phyloP scores from a whole-genome alignment of 2,797 vertebrate genomes.

The Falco naumanni region DNA sequence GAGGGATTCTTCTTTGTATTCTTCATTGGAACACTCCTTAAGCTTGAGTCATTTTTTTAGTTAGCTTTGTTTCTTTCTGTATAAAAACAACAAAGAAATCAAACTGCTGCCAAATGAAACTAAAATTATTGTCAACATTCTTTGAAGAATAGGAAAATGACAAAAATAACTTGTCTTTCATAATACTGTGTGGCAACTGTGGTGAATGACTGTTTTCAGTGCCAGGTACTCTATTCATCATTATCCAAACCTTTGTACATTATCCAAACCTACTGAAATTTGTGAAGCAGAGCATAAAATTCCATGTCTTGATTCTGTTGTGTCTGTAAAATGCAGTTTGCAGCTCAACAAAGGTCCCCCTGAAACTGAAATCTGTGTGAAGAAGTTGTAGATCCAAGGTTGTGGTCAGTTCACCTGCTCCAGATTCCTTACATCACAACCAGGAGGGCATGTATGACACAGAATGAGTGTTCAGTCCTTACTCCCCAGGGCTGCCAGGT shows the following conservation, averaged over 20 bases:
- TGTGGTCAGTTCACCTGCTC: background rate
- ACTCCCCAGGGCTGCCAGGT: background rate
- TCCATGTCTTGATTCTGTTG: background rate
- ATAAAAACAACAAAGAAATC: background rate
- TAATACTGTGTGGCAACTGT: background rate
- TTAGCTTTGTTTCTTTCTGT: background rate
- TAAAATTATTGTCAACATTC: background rate
- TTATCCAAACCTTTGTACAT: background rate
- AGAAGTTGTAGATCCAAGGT: background rate
- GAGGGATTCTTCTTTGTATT: background rate
- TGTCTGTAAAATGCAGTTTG: background rate
- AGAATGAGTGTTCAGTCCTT: accelerated
- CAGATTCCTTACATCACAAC: background rate
- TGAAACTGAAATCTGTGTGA: background rate
- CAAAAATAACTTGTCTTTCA: background rate
- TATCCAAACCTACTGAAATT: background rate
- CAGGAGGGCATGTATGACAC: background rate
- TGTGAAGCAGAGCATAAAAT: background rate
- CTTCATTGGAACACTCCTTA: background rate
- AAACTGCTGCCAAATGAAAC: background rate
- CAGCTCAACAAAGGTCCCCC: background rate
- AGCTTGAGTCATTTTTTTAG: background rate
- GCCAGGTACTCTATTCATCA: background rate
- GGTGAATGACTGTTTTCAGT: background rate
- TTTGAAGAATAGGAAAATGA: background rate